These are phyloP conservation scores for Drosophila parthenogenetica DNA, from an alignment of 2,888 invertebrate species.

Conservation along the genomic window DNA sequence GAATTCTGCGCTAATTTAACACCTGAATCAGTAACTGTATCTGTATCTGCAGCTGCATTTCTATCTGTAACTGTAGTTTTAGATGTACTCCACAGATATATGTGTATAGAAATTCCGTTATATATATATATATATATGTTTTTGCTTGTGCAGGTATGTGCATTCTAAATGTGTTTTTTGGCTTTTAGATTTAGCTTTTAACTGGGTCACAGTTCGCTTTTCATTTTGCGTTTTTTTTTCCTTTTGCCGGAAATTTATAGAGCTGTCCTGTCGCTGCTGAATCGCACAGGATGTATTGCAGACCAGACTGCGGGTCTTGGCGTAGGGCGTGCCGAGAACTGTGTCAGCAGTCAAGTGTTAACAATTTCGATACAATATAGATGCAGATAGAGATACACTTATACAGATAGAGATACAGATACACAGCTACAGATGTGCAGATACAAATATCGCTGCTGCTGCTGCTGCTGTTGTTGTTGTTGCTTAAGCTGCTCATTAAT, in stretches of 20 bases:
- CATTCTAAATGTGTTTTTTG: constrained; percentile 19
- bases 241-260: constrained; percentile 38
- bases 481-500: constrained; percentile 65
- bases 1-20: constrained; percentile 43
- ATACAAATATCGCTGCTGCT: constrained; percentile 8
- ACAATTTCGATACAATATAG: constrained; percentile 28
- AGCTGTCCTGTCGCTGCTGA: constrained; percentile 26
- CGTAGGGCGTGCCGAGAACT: constrained; percentile 19
- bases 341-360: constrained; percentile 44
- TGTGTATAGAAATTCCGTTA: too few species aligned
- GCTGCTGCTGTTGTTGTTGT: constrained; percentile 9
- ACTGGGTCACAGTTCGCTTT: constrained; percentile 43
- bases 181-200: constrained; percentile 7
- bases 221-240: constrained; percentile 5
- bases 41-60: background rate
- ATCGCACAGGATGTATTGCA: constrained; percentile 34
- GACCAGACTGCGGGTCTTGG: constrained; percentile 14
- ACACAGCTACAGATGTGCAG: background rate
- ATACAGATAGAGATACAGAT: constrained; percentile 7
- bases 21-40: constrained; percentile 16
- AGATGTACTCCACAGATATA: background rate
- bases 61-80: too few species aligned
- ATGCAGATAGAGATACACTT: constrained; percentile 10
- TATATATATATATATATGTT: background rate
- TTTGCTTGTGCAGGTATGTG: constrained; percentile 1